Evolutionary conservation across 1,140 invertebrate genomes (phyloP), one percentile per base, ranked within the genome.

Genomic region (Orussus abietinus): DNA sequence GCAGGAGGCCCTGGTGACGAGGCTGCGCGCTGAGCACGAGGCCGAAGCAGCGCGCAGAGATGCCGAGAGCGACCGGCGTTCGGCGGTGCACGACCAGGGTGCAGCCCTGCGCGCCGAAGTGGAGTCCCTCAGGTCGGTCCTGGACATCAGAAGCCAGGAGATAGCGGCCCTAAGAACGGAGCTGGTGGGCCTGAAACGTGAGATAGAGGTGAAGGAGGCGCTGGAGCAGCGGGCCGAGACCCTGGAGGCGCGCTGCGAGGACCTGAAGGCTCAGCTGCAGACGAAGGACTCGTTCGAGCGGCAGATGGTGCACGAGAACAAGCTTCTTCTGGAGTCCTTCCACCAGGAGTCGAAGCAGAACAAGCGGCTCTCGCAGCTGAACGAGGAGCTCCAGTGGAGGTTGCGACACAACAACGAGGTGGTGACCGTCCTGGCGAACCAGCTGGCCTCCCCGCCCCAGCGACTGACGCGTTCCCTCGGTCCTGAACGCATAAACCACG

Each of bases 381-480:
- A 92, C 59, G 92, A 95, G 71, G 86, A 92, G 67, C 73, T 94
- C 2, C 78, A 86, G 55, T 94, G 88, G 80, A 85, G 85, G 62
- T 75, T 94, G 34, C 78, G 85, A 55, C 84, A 88, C 51, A 88
- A 86, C 57, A 82, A 80, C 20, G 81, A 86, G 56, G 78, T 85
- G 5, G 71, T 78, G 10, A 77, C 64, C 39, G 74, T 65, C 30
- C 48, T 79, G 47, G 66, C 78, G 3, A 70, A 71, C 34, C 60
- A 71, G 25, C 41, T 64, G 17, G 51, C 57, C 17, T 49, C 58
- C 6, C 53, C 60, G 5, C 29, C 53, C 14, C 48, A 41, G 11
- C 44, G 62, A 25, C 29, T 66, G 0, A 54, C 56, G 3, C 53
- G 63, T 19, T 66, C 64, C 1, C 28, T 64, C 5, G 63, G 57